Percentiles rank a stretch among this genome's conserved stretches.
phyloP scores from a whole-genome alignment of 2,113 vertebrate species.

The Gymnocephalus cernua region DNA sequence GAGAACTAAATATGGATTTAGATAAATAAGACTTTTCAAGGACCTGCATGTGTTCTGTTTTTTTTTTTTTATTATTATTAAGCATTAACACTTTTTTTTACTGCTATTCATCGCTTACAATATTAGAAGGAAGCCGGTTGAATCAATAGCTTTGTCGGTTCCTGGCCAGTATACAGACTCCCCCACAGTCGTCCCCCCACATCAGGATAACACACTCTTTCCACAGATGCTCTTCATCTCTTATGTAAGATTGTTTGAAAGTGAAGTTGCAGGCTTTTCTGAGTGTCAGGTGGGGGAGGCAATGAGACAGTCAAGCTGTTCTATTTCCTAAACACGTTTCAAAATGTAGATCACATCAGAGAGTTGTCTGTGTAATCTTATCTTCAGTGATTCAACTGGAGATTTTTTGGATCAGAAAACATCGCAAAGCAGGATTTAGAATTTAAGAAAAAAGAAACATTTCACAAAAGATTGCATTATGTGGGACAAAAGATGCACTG shows the following conservation, averaged over 20 bases:
- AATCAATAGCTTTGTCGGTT: not conserved
- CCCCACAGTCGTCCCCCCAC: slow-evolving; percentile 5
- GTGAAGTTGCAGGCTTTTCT: not conserved
- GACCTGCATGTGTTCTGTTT: not conserved
- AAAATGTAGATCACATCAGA: not conserved
- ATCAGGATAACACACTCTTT: slow-evolving; percentile 49
- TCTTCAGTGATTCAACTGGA: not conserved
- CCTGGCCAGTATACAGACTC: slow-evolving; percentile 14
- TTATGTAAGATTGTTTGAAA: slow-evolving; percentile 57
- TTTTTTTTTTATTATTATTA: not conserved
- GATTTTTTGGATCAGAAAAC: not conserved
- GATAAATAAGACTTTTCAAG: not conserved
- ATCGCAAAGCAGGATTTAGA: not conserved
- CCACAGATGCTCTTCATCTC: slow-evolving; percentile 43
- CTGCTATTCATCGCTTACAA: not conserved
- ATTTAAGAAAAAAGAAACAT: not conserved
- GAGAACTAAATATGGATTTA: not conserved
- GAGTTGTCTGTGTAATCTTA: not conserved
- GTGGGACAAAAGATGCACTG: not conserved
- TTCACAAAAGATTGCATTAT: not conserved
- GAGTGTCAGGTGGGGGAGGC: slow-evolving; percentile 16
- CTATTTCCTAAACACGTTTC: not conserved
- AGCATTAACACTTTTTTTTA: not conserved
- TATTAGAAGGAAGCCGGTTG: not conserved
- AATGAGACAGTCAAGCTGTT: slow-evolving; percentile 1